These are phyloP conservation scores for Cryptoprocta ferox DNA, from an alignment of 2,797 vertebrate genomes.

Conservation along the genomic window DNA sequence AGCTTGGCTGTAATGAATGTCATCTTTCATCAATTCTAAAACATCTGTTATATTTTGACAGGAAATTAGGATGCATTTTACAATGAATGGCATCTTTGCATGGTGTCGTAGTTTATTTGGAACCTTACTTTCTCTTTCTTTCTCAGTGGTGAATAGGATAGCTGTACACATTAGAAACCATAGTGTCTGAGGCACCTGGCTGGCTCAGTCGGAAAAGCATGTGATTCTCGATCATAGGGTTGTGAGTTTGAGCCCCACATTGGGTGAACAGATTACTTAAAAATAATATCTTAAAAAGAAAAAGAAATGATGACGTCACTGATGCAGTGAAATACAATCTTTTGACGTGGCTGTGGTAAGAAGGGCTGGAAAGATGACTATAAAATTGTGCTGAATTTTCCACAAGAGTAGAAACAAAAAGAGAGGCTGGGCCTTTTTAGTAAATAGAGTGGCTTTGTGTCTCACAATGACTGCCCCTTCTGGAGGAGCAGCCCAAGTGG, in stretches of 20 bases:
- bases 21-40: constrained; percentile 40
- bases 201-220: background rate
- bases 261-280: background rate
- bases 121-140: constrained; percentile 10
- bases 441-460: background rate
- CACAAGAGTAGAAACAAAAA: background rate
- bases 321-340: background rate
- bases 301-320: background rate
- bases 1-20: constrained; percentile 16
- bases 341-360: background rate
- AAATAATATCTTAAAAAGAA: background rate
- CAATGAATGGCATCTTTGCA: constrained; percentile 15
- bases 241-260: background rate
- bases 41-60: constrained; percentile 18
- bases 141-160: background rate
- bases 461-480: background rate
- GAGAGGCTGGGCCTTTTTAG: background rate
- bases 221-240: background rate
- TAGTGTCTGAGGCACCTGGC: background rate
- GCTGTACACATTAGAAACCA: background rate
- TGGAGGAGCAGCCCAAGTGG: background rate
- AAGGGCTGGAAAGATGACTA: background rate
- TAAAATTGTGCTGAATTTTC: constrained; percentile 16
- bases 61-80: constrained; percentile 30
- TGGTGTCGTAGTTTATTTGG: background rate